phyloP scores from a whole-genome alignment of 2,888 invertebrate species.

The Lithophane socia region DNA sequence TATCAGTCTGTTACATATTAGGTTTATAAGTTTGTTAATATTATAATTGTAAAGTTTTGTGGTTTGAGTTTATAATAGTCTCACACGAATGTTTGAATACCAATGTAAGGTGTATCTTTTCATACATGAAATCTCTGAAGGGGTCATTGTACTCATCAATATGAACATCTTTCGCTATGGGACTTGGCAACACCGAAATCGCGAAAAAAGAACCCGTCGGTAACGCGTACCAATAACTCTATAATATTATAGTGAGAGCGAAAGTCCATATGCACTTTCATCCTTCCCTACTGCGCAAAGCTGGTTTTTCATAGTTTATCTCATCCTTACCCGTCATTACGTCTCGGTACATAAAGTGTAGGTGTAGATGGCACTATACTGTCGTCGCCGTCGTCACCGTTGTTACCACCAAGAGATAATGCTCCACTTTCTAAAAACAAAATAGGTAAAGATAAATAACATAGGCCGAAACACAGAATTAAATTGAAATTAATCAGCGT shows the following conservation, averaged over 20 bases:
- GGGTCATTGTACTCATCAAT: no score
- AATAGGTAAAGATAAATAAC: neutral
- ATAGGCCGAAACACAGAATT: neutral
- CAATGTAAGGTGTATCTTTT: no score
- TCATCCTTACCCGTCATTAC: slow-evolving; percentile 92
- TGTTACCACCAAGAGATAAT: slow-evolving; percentile 83
- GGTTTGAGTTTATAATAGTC: neutral
- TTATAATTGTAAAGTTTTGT: neutral
- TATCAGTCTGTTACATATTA: no score
- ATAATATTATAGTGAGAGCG: slow-evolving; percentile 1
- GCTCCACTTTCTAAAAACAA: slow-evolving; percentile 80
- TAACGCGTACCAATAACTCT: neutral
- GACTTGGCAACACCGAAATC: no score
- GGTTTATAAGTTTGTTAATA: no score
- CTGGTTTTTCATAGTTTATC: neutral
- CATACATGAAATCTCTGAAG: no score
- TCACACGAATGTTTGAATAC: neutral
- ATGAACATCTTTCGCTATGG: no score
- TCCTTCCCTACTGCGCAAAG: neutral
- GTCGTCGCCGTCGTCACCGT: slow-evolving; percentile 89
- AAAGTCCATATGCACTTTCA: neutral
- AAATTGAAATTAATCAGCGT: neutral
- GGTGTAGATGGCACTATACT: slow-evolving; percentile 97
- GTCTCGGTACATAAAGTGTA: slow-evolving; percentile 95
- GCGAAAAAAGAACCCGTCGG: neutral